A percentile compares a stretch with the other conserved stretches of the same genome.
Conservation (phyloP, 2,113 vertebrate genomes). For the Notiomystis cincta region DNA sequence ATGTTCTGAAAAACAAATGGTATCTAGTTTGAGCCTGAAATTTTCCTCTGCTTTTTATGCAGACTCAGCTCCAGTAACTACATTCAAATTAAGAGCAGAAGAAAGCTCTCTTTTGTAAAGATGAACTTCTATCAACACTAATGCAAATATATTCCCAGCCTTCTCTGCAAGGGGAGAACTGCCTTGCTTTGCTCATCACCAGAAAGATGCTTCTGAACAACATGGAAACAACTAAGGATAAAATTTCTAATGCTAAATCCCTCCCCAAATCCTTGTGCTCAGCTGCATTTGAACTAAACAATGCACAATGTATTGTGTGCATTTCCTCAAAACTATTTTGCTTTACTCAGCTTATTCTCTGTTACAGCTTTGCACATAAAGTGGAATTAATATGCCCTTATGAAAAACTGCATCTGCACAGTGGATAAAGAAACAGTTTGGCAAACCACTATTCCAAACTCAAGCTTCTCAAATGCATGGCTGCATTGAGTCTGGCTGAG, state of each 20-base stretch:
- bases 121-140: neutral
- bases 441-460: neutral
- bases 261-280: neutral
- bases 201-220: neutral
- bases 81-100: neutral
- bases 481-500: neutral
- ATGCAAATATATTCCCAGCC: neutral
- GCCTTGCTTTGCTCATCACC: neutral
- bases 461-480: accelerated
- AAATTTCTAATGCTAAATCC: neutral
- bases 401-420: neutral
- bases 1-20: neutral
- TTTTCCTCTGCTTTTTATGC: neutral
- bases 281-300: neutral
- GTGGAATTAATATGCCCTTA: neutral
- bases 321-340: neutral
- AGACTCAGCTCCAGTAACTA: neutral
- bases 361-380: neutral
- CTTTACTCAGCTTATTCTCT: neutral
- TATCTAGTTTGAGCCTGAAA: neutral
- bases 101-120: neutral
- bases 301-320: accelerated
- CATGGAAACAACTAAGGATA: neutral
- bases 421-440: neutral
- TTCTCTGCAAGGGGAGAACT: neutral